These are phyloP conservation scores for Chrysotoxum bicinctum DNA, from an alignment of 2,888 invertebrate species.

Conservation along the genomic window DNA sequence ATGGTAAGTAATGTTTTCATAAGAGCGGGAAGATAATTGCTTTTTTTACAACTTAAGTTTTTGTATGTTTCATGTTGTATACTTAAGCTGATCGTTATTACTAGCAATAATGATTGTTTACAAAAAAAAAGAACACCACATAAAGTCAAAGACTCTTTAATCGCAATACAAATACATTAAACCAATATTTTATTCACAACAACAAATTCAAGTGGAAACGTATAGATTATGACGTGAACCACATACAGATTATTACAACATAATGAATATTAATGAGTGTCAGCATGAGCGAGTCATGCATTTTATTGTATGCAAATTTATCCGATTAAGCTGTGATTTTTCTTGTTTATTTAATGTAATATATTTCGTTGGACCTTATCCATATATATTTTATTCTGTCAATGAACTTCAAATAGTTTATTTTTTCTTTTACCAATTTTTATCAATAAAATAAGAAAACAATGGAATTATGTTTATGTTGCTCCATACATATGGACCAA, in stretches of 20 bases:
- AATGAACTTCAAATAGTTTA: not conserved
- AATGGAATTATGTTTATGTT: no score
- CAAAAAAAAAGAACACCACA: not conserved
- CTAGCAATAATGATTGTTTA: not conserved
- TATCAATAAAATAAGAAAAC: not conserved
- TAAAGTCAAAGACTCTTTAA: slow-evolving; percentile 3
- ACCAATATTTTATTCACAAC: slow-evolving; percentile 4
- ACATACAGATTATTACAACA: slow-evolving; percentile 3
- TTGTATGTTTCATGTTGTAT: not conserved
- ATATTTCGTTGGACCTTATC: not conserved
- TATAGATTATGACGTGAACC: slow-evolving; percentile 11
- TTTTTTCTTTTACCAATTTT: not conserved
- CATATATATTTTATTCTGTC: not conserved
- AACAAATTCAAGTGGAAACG: not conserved
- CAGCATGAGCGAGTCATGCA: not conserved
- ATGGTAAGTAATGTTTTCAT: not conserved
- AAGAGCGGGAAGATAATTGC: not conserved
- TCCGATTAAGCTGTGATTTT: not conserved
- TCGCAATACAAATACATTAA: slow-evolving; percentile 11
- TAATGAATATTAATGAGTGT: slow-evolving; percentile 6
- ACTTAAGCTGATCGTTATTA: not conserved
- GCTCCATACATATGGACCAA: no score
- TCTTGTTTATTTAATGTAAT: not conserved
- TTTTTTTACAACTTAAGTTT: not conserved
- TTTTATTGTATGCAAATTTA: not conserved